These are phyloP conservation scores for Onychorhynchus coronatus DNA, from an alignment of 2,113 vertebrate genomes.

Conservation along the genomic window DNA sequence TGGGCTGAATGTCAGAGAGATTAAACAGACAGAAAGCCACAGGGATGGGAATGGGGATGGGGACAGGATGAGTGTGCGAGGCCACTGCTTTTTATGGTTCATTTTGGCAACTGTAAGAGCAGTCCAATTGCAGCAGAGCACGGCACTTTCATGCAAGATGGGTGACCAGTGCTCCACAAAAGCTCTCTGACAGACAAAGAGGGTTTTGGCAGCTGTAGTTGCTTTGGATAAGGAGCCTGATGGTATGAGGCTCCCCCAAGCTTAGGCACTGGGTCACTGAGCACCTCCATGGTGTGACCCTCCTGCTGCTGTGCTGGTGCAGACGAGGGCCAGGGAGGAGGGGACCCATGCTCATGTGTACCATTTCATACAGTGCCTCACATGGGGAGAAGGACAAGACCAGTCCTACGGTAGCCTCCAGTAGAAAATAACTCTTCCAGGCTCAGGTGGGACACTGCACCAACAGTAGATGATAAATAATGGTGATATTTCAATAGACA, in stretches of 20 bases:
- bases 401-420: background rate
- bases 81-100: background rate
- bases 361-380: background rate
- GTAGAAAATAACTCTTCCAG: slow-evolving; percentile 29
- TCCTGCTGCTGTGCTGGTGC: background rate
- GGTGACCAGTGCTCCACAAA: background rate
- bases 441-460: slow-evolving; percentile 7
- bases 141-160: background rate
- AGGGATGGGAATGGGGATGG: background rate
- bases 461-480: slow-evolving; percentile 68
- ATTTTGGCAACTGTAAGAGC: background rate
- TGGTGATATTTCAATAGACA: slow-evolving; percentile 69
- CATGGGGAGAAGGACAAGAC: background rate
- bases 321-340: fast-evolving
- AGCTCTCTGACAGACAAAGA: background rate
- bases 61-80: fast-evolving
- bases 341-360: background rate
- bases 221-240: background rate
- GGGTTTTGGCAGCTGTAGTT: background rate
- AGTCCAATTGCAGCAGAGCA: background rate
- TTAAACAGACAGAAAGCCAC: slow-evolving; percentile 47
- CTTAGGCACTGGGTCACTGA: background rate
- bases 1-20: slow-evolving; percentile 62
- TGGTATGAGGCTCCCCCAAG: background rate
- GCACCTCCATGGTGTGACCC: background rate